Evolutionary conservation across 2,797 vertebrate genomes (phyloP).

Genomic region (Scolopax rusticola): DNA sequence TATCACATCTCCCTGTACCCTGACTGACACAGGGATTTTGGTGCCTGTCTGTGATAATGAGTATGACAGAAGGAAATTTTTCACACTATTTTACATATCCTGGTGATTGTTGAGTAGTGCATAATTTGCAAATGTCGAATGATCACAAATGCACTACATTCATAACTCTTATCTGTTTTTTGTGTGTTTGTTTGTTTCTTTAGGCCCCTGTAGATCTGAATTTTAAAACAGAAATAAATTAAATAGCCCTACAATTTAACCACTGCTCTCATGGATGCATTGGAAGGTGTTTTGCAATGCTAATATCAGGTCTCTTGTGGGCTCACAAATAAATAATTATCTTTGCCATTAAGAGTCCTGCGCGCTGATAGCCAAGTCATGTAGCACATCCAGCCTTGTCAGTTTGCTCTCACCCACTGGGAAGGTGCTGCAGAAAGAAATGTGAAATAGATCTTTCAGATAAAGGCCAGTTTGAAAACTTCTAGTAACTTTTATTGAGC

Average conservation of each 20-base stretch:
- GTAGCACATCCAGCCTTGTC: not conserved
- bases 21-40: not conserved
- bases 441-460: not conserved
- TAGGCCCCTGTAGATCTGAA: not conserved
- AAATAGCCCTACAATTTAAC: conserved; percentile 15
- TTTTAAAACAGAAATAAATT: conserved; percentile 45
- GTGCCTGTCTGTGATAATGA: not conserved
- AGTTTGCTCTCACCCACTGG: not conserved
- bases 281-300: not conserved
- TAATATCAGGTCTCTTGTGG: conserved; percentile 2
- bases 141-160: not conserved
- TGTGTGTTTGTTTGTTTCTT: not conserved
- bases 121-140: not conserved
- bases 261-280: not conserved
- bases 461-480: not conserved
- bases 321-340: not conserved
- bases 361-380: not conserved
- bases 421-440: not conserved
- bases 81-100: not conserved
- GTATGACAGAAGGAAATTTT: not conserved
- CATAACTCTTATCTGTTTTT: not conserved
- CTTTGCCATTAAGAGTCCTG: conserved; percentile 1
- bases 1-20: not conserved
- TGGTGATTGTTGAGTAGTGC: not conserved
- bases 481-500: not conserved